Evolutionary conservation across 1,140 invertebrate genomes (phyloP).

Genomic region (Dryas iulia): DNA sequence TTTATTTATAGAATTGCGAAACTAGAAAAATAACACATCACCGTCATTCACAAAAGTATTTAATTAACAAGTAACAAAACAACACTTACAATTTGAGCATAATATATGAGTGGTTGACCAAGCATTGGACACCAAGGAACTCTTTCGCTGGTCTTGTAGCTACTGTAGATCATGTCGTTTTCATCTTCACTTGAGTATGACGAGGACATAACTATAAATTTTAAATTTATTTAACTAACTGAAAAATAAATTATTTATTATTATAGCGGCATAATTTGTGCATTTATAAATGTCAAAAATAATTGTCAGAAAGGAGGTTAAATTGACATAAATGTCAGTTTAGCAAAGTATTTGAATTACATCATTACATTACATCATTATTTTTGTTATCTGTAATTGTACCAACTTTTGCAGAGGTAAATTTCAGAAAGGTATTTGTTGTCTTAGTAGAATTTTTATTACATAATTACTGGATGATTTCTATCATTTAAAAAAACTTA

Average conservation of each 20-base stretch:
- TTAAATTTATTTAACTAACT: not conserved
- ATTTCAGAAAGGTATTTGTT: too few species aligned
- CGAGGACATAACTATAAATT: slow-evolving; percentile 5
- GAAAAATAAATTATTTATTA: not conserved
- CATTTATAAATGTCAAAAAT: too few species aligned
- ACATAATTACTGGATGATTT: too few species aligned
- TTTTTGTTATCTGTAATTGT: not conserved
- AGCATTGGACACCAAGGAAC: slow-evolving; percentile 28
- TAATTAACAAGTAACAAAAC: too few species aligned
- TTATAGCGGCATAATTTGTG: not conserved
- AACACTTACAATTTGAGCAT: slow-evolving; percentile 51
- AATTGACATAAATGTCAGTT: not conserved
- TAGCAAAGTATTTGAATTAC: not conserved
- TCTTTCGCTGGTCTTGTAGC: not conserved
- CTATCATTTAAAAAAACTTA: too few species aligned
- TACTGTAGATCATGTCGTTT: slow-evolving; percentile 10
- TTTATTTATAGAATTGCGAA: too few species aligned
- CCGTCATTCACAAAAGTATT: too few species aligned
- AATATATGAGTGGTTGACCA: slow-evolving; percentile 51
- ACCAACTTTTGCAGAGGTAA: too few species aligned
- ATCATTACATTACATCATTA: too few species aligned
- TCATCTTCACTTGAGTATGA: slow-evolving; percentile 10
- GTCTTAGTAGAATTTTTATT: too few species aligned
- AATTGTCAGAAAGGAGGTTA: too few species aligned
- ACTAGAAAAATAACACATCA: too few species aligned